These are phyloP conservation scores for Cebidichthys violaceus DNA, from an alignment of 2,113 vertebrate species.

Conservation along the genomic window DNA sequence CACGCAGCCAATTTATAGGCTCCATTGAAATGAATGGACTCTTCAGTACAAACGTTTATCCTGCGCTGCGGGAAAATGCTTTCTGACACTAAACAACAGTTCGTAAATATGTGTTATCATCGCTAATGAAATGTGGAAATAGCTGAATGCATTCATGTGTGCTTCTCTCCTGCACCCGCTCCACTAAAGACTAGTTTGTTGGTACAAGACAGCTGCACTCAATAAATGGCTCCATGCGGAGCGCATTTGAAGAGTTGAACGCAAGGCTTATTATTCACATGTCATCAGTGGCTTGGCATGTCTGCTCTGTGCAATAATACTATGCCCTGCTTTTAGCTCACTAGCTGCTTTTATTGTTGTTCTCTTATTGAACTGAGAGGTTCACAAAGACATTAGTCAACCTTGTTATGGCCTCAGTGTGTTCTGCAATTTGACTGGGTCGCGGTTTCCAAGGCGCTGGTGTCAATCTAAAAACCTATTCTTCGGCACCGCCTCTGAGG, in stretches of 20 bases:
- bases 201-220: slow-evolving; percentile 76
- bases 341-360: slow-evolving; percentile 22
- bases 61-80: slow-evolving; percentile 26
- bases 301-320: slow-evolving; percentile 62
- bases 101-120: slow-evolving; percentile 35
- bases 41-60: slow-evolving; percentile 1
- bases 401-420: slow-evolving; percentile 51
- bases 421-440: slow-evolving; percentile 43
- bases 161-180: slow-evolving; percentile 46
- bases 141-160: slow-evolving; percentile 38
- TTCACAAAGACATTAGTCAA: slow-evolving; percentile 50
- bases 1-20: neutral
- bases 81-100: slow-evolving; percentile 28
- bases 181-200: slow-evolving; percentile 66
- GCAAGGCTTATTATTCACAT: slow-evolving; percentile 76
- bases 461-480: slow-evolving; percentile 65
- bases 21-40: slow-evolving; percentile 3
- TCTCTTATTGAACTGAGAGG: slow-evolving; percentile 40
- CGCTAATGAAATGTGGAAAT: slow-evolving; percentile 62
- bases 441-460: slow-evolving; percentile 67
- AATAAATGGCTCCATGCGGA: slow-evolving; percentile 76
- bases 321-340: slow-evolving; percentile 52
- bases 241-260: slow-evolving; percentile 57
- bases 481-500: slow-evolving; percentile 39
- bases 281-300: slow-evolving; percentile 78